These are phyloP conservation scores for Synodontis membranacea DNA, from an alignment of 2,113 vertebrate species.

Conservation along the genomic window DNA sequence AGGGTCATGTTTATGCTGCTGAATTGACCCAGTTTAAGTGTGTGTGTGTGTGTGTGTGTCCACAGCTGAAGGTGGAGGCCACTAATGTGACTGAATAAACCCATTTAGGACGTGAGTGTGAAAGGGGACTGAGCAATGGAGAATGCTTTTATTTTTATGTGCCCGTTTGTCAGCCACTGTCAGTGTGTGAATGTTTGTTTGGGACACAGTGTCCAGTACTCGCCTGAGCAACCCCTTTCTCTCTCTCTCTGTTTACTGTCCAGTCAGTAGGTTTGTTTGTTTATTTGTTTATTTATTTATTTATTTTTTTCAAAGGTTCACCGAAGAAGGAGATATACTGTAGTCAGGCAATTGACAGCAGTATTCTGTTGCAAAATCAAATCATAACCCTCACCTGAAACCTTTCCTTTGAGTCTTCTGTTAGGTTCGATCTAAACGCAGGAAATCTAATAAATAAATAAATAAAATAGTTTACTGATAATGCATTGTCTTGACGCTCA, in stretches of 20 bases:
- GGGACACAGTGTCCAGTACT: slow-evolving; percentile 44
- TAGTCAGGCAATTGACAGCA: neutral
- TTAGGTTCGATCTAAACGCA: neutral
- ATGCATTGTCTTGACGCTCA: neutral
- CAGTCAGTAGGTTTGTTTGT: neutral
- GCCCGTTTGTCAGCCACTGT: slow-evolving; percentile 66
- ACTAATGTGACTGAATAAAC: slow-evolving; percentile 35
- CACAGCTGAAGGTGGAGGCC: slow-evolving; percentile 18
- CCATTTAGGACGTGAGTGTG: slow-evolving; percentile 30
- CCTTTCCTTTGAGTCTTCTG: neutral
- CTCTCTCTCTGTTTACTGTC: neutral
- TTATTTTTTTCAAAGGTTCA: neutral
- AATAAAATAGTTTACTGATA: neutral
- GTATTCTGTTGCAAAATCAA: neutral
- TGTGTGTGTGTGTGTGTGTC: slow-evolving; percentile 28
- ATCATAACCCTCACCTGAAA: neutral
- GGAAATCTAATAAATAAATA: too few relatives aligned
- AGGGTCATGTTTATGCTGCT: neutral
- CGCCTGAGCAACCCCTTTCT: neutral
- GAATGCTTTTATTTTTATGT: slow-evolving; percentile 41
- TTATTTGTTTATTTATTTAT: neutral
- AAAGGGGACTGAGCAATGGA: slow-evolving; percentile 4
- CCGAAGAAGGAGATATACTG: neutral
- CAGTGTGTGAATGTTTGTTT: slow-evolving; percentile 56
- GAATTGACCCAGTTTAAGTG: slow-evolving; percentile 7